Conservation (phyloP, 2,113 vertebrate species). For the Rhinolophus ferrumequinum region DNA sequence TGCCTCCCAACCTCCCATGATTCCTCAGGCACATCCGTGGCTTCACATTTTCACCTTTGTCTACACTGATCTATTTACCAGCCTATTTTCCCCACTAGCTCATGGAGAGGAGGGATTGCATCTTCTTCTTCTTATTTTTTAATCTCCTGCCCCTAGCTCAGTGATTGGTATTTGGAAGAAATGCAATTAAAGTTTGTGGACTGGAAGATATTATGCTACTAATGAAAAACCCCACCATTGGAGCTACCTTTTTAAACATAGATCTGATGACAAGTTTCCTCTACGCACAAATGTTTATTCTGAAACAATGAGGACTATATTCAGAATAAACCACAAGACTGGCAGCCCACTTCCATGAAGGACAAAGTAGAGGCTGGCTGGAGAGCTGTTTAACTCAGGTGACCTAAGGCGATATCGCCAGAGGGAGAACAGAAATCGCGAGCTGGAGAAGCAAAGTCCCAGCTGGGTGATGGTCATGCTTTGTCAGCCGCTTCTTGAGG, state of each 20-base stretch:
- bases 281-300: conserved; percentile 11
- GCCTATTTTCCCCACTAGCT: neutral
- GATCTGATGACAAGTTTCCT: neutral
- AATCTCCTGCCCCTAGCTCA: neutral
- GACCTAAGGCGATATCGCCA: neutral
- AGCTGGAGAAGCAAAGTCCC: neutral
- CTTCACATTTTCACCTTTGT: neutral
- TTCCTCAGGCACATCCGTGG: neutral
- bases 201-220: conserved; percentile 9
- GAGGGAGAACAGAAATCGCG: neutral
- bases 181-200: conserved; percentile 52
- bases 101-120: neutral
- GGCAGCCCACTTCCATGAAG: neutral
- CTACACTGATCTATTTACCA: neutral
- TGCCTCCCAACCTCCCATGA: neutral
- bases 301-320: neutral
- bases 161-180: conserved; percentile 42
- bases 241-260: conserved; percentile 32
- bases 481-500: neutral
- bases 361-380: neutral
- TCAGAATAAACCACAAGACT: neutral
- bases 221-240: conserved; percentile 1
- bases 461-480: neutral
- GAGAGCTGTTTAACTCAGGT: neutral
- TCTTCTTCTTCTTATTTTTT: conserved; percentile 3